Evolutionary conservation across 2,113 vertebrate species (phyloP), one percentile per base, ranked within the genome.

Genomic region (Peucedramus taeniatus): DNA sequence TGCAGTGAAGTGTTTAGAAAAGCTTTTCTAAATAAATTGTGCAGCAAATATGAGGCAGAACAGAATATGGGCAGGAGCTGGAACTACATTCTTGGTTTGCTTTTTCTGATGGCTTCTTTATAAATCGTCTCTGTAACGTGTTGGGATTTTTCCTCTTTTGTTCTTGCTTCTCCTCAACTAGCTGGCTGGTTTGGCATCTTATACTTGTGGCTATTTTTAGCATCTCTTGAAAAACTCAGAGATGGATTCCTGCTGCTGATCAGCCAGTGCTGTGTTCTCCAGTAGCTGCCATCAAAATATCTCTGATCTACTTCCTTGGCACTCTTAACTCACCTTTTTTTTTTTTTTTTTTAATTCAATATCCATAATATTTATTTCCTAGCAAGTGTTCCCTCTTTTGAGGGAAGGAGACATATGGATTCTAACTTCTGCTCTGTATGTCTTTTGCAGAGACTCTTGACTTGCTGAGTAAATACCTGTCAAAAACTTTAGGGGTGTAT

Each of bases 401-500:
- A 57, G 39, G 54, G 28, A 44, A 39, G 45, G 31, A 92, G 51
- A 71, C 24, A 31, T 59, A 33, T 54, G 66, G 71, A 63, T 94
- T 87, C 39, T 74, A 24, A 33, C 24, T 54, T 57, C n/a, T 26
- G 2, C 19, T 82, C 44, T 30, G 11, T 23, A 26, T 37, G 13
- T 42, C 39, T 95, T 85, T 47, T 66, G 57, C 56, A 26, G 44
- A 70, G 92, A 21, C 40, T 76, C n/a, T 80, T 49, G 40, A 65
- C 59, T 91, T 92, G 68, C 65, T 90, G 40, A 75, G 92, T 91
- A 82, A 96, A 93, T 56, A 76, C 71, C 78, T 65, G 47, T 81
- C 74, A 94, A 54, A 93, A 96, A 91, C 81, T 95, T 93, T 23
- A 54, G 60, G 44, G 54, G 22, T 92, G 16, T 93, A 87, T 97